Evolutionary conservation across 2,888 invertebrate genomes (phyloP), one percentile per base, ranked within the genome.

Genomic region (Drosophila kuntzei): DNA sequence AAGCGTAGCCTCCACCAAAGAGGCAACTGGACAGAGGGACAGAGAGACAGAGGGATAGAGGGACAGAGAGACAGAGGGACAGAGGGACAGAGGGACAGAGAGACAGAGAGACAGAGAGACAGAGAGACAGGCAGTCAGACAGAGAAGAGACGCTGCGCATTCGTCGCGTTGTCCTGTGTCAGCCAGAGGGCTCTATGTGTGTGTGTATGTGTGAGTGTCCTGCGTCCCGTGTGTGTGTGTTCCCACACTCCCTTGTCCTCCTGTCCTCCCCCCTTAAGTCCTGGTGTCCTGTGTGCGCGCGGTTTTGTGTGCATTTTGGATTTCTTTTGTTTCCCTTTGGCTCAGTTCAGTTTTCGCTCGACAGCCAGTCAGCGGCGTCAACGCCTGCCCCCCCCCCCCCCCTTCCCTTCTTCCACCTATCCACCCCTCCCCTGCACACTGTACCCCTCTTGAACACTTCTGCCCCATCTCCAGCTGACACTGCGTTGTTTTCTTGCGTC

Each of bases 321-420:
- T 87, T 85, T 78, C 73, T 84, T 87, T 81, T 80, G 80, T 74
- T 75, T 76, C 70, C 69, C 76, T 72, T 71, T 65, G 68, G 82
- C 66, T 82, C 79, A 76, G 81, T 84, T 82, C 68, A 81, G 72
- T 71, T 69, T 67, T 67, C 18, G 66, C 87, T 83, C 89, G 83
- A 84, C 83, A 84, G 87, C 83, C 83, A 84, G 83, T 84, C 83
- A 88, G 83, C 82, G 87, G 75, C 83, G 71, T 87, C 83, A 87
- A 84, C 70, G 68, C 47, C 66, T 57, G 57, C 2, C n/a, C 49
- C n/a, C 27, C 20, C 0, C 1, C 25, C 12, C 0, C 14, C 9
- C 22, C 32, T 14, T 7, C 0, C 20, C 11, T 14, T 2, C 32
- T 12, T 1, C 7, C 20, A 9, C 18, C 16, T 18, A 20, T 5